These are phyloP conservation scores for Trichonephila inaurata DNA, from an alignment of 1,140 invertebrate genomes.

Conservation along the genomic window DNA sequence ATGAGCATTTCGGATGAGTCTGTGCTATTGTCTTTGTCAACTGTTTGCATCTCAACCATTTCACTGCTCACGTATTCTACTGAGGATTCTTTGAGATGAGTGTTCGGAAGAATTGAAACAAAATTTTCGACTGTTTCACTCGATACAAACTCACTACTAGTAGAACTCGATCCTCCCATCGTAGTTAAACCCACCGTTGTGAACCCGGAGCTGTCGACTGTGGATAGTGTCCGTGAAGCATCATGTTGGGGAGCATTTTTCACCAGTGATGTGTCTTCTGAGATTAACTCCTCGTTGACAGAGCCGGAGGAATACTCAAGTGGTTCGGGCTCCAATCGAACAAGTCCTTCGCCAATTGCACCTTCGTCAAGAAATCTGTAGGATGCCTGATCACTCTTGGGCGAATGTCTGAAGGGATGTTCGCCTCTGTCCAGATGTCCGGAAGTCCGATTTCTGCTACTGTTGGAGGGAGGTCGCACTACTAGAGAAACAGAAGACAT, in stretches of 20 bases:
- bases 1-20: background rate
- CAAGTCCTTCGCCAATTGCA: background rate
- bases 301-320: background rate
- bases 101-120: background rate
- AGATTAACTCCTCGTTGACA: background rate
- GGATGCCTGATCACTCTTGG: slow-evolving; percentile 28
- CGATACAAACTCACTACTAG: background rate
- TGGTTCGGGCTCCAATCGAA: background rate
- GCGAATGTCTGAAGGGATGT: background rate
- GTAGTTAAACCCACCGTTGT: background rate
- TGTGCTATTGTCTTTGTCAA: background rate
- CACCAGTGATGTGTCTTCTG: background rate
- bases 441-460: background rate
- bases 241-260: background rate
- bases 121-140: background rate
- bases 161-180: background rate
- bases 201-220: background rate
- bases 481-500: slow-evolving; percentile 72
- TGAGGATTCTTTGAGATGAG: background rate
- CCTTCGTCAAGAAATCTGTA: slow-evolving; percentile 41
- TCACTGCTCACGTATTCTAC: slow-evolving; percentile 1
- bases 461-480: slow-evolving; percentile 44
- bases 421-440: background rate
- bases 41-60: background rate
- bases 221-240: too few species aligned